phyloP scores from a whole-genome alignment of 92 coral and sea anemone genomes.

The Parazoanthus darwini region DNA sequence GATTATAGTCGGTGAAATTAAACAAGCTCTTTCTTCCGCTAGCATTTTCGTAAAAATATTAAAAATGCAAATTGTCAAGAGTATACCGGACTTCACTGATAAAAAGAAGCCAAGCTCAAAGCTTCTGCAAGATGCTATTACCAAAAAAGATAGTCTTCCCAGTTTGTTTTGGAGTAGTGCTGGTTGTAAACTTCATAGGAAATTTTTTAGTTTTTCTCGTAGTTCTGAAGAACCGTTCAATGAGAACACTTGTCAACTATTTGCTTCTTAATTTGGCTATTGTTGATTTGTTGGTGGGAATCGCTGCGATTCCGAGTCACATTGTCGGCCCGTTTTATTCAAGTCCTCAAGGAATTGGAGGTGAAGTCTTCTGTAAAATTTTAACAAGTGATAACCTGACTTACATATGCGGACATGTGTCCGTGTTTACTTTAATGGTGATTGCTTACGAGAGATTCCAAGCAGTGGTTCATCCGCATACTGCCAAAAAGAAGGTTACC shows the following conservation, averaged over 20 bases:
- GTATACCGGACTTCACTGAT: too few relatives aligned
- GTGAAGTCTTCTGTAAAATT: constrained; percentile 12
- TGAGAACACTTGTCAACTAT: constrained; percentile 36
- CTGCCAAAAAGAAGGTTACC: constrained; percentile 21
- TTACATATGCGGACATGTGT: constrained; percentile 34
- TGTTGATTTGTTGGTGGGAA: constrained; percentile 23
- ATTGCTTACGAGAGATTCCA: constrained; percentile 33
- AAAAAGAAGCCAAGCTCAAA: not conserved
- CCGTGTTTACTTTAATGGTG: constrained; percentile 5
- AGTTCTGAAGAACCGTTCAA: constrained; percentile 7
- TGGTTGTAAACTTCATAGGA: constrained; percentile 1
- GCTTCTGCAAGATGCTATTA: not conserved
- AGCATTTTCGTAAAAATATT: not conserved
- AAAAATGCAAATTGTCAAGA: not conserved
- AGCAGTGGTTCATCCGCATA: constrained; percentile 33
- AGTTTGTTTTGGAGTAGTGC: constrained; percentile 20
- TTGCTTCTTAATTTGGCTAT: constrained; percentile 32
- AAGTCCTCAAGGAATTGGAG: constrained; percentile 3
- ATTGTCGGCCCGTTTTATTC: not conserved
- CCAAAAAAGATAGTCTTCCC: constrained; percentile 12
- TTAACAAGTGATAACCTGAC: constrained; percentile 29
- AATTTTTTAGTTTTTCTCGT: constrained; percentile 15
- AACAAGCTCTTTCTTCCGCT: not conserved
- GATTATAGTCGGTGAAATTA: not conserved
- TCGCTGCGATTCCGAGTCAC: constrained; percentile 25